Conservation (phyloP, 2,888 invertebrate genomes). For the Leucophora obtusa region DNA sequence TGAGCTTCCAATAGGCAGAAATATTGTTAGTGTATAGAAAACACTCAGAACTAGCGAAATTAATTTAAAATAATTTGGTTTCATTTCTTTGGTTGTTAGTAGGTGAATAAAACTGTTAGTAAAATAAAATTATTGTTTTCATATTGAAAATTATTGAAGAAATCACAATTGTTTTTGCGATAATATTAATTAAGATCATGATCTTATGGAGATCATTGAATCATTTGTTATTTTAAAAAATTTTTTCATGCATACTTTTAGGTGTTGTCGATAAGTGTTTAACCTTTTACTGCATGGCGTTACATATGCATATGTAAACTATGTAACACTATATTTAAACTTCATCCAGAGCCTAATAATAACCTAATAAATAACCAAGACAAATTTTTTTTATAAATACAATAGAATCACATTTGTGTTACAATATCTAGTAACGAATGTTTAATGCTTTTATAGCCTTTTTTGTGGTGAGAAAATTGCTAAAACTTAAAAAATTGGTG, state of each 20-base stretch:
- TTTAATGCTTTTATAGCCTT: too few relatives aligned
- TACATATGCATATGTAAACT: too few relatives aligned
- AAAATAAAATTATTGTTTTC: not conserved
- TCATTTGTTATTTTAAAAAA: not conserved
- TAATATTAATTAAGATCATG: constrained; percentile 54
- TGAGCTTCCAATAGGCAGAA: constrained; percentile 9
- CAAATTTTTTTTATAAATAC: too few relatives aligned
- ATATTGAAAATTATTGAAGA: constrained; percentile 7
- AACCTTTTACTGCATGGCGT: too few relatives aligned
- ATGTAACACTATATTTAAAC: too few relatives aligned
- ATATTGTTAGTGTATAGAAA: not conserved
- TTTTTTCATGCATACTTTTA: constrained; percentile 29
- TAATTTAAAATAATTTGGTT: constrained; percentile 10
- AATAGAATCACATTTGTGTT: too few relatives aligned
- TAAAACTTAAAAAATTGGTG: too few relatives aligned
- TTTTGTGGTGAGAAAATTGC: too few relatives aligned
- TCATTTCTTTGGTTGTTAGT: constrained; percentile 25
- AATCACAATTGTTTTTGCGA: constrained; percentile 26
- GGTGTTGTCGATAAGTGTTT: not conserved
- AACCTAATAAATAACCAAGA: too few relatives aligned
- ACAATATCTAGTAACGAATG: too few relatives aligned
- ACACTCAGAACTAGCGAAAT: constrained; percentile 5
- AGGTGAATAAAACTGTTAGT: constrained; percentile 41
- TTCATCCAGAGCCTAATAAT: too few relatives aligned
- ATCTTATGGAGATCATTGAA: constrained; percentile 20